Conservation (phyloP, 2,888 invertebrate species). For the Rugalucina vietnamica region DNA sequence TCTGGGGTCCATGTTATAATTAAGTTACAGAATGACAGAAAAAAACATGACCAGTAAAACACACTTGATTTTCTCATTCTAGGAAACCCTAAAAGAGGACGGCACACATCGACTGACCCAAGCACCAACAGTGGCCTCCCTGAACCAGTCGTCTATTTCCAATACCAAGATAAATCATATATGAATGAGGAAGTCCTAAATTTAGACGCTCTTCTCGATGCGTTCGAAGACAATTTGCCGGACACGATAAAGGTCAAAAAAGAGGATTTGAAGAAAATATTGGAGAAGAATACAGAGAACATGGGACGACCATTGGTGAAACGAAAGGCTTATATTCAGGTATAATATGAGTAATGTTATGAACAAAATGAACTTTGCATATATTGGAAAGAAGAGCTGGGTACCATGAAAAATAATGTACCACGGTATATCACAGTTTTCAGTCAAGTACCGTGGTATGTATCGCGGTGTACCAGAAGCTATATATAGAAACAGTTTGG, state of each 20-base stretch:
- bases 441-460: no score
- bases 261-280: constrained; percentile 55
- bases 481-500: no score
- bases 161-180: constrained; percentile 51
- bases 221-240: constrained; percentile 47
- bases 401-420: no score
- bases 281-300: constrained; percentile 55
- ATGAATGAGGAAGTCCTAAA: constrained; percentile 36
- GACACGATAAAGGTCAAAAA: constrained; percentile 35
- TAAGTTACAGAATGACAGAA: no score
- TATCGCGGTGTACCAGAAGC: no score
- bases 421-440: no score
- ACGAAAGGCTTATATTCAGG: constrained; percentile 10
- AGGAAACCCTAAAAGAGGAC: constrained; percentile 56
- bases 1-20: no score
- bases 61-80: no score
- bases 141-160: constrained; percentile 50
- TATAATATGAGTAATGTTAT: no score
- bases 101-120: constrained; percentile 14
- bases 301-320: constrained; percentile 52
- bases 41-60: no score
- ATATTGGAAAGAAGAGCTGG: no score
- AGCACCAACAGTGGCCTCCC: constrained; percentile 23
- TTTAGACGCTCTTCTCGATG: constrained; percentile 50
- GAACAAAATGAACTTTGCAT: no score